Base-by-base conservation (phyloP, 64 coral and sea anemone species). In the Dendrophyllia cribrosa region DNA sequence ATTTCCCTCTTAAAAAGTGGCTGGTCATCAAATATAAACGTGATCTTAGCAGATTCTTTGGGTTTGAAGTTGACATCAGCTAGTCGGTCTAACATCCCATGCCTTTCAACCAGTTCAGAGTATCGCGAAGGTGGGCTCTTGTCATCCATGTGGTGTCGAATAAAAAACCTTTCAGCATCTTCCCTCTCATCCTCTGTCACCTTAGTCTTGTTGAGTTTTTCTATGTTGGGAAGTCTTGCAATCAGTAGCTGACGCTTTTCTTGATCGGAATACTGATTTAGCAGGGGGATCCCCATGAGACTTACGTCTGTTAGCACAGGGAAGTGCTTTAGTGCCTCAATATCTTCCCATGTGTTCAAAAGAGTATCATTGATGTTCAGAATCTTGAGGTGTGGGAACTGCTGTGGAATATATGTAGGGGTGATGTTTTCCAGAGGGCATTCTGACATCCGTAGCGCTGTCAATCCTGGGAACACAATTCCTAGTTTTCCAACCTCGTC, bases 161-260 rank as follows among this genome's bases (percentile, higher is more conserved):
- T 94, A 17, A 99, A 99, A 80, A 94, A 88, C 11, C 97, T 68
- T 48, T 99, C 94, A 25, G 97, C 91, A 59, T 91, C 77, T 47
- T 99, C 97, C 49, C 97, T 87, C 47, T 99, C 97, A 15, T 90
- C 78, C 1, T 75, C 55, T 3, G 52, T 22, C 16, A 99, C 89
- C 48, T 59, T 83, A 17, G 94, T 91, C 26, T 90, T 93, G 78
- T 99, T 99, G 4, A 96, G 91, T 50, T 93, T 96, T 43, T 89
- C 52, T 46, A 99, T 80, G n/a, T 96, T 99, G 6, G 94, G 97
- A 4, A 99, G 75, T 44, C 95, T 93, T 71, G 97, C 94, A 78
- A 99, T 72, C 2, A 96, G 76, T 10, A 96, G 63, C 22, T 91
- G 78, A 0, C 97, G 94, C 22, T 85, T 87, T 8, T 96, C 76